Evolutionary conservation across 2,888 invertebrate species (phyloP).

Genomic region (Brachypalpus laphriformis): DNA sequence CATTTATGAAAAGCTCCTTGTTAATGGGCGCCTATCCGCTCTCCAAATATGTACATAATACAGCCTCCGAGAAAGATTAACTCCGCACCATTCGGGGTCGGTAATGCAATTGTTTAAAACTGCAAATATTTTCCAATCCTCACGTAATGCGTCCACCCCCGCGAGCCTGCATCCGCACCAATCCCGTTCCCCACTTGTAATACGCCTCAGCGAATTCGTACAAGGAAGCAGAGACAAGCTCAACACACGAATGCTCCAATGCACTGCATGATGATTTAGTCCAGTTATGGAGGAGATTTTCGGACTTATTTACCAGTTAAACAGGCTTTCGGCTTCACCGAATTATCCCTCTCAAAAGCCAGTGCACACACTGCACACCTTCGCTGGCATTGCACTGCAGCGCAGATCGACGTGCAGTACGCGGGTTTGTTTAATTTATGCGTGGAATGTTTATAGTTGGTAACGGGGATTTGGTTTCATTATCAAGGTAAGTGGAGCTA

Average conservation of each 20-base stretch:
- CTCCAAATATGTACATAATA: not conserved
- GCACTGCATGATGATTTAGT: slow-evolving; percentile 44
- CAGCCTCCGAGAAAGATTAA: not conserved
- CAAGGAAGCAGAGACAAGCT: slow-evolving; percentile 39
- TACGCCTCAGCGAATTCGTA: not conserved
- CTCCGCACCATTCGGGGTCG: not conserved
- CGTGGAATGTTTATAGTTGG: slow-evolving; percentile 46
- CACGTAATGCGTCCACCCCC: too few relatives aligned
- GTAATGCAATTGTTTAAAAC: slow-evolving; percentile 56
- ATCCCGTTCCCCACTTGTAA: not conserved
- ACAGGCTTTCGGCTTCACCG: slow-evolving; percentile 60
- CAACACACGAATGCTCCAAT: slow-evolving; percentile 39
- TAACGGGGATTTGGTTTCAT: slow-evolving; percentile 63
- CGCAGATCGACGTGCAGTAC: slow-evolving; percentile 12
- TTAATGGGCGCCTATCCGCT: not conserved
- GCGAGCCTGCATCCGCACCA: too few relatives aligned
- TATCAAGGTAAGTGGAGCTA: slow-evolving; percentile 69
- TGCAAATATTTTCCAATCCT: slow-evolving; percentile 40
- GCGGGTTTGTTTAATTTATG: slow-evolving; percentile 48
- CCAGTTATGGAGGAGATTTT: slow-evolving; percentile 53
- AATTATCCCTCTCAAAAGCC: slow-evolving; percentile 37
- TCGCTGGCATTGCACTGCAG: slow-evolving; percentile 1
- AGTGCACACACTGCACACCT: slow-evolving; percentile 32
- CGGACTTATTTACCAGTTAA: slow-evolving; percentile 54
- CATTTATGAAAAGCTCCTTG: slow-evolving; percentile 28